phyloP scores from a whole-genome alignment of 2,113 vertebrate species.

The Eidolon helvum region DNA sequence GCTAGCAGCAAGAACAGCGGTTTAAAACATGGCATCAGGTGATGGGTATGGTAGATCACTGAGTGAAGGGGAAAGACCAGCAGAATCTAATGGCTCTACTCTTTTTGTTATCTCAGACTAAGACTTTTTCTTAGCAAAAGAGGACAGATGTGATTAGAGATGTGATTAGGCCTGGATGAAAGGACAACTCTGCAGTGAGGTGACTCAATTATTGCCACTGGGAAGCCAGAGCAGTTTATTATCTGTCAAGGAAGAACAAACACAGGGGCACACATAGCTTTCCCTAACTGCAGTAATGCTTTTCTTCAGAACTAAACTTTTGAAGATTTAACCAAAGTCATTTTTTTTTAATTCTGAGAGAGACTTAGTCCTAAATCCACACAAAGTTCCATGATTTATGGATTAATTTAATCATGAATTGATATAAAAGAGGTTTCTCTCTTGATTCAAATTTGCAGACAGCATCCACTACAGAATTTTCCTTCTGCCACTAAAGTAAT shows the following conservation, averaged over 20 bases:
- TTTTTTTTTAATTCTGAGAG: not conserved
- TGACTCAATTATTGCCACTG: not conserved
- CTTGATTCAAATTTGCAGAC: not conserved
- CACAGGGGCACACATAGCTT: not conserved
- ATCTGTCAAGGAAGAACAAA: rapidly evolving
- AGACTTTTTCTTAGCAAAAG: not conserved
- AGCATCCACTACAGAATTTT: not conserved
- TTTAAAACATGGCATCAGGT: not conserved
- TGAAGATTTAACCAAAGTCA: not conserved
- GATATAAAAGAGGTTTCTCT: not conserved
- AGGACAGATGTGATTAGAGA: not conserved
- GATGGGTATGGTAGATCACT: not conserved
- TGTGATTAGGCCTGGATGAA: not conserved
- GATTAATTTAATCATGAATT: not conserved
- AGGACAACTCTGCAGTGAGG: not conserved
- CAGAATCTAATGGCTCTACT: not conserved
- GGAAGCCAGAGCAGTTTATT: not conserved
- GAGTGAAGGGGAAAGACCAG: not conserved
- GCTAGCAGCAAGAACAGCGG: not conserved
- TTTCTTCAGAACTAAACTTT: not conserved
- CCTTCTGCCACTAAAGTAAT: not conserved
- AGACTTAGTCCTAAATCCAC: not conserved
- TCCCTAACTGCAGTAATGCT: not conserved
- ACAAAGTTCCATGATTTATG: not conserved
- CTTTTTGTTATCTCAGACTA: not conserved